phyloP scores from a whole-genome alignment of 2,113 vertebrate genomes.

The Xiphophorus hellerii region DNA sequence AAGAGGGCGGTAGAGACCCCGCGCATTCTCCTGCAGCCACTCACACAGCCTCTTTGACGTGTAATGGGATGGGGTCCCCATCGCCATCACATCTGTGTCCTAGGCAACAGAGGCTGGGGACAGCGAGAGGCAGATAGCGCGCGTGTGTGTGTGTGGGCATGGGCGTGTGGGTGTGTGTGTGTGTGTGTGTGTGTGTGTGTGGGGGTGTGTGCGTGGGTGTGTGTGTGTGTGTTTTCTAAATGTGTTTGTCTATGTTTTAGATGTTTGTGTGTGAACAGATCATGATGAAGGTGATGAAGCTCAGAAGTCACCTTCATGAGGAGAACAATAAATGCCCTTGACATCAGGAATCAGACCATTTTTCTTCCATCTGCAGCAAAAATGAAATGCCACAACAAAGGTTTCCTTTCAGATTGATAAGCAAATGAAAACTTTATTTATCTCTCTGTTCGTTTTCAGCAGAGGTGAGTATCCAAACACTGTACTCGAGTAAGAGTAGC shows the following conservation, averaged over 20 bases:
- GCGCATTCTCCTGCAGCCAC: slow-evolving; percentile 26
- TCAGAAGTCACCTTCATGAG: slow-evolving; percentile 54
- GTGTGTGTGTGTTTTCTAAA: slow-evolving; percentile 1
- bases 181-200: slow-evolving; percentile 11
- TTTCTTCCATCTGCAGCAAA: not conserved
- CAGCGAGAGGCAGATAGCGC: slow-evolving; percentile 69
- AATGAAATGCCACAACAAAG: not conserved
- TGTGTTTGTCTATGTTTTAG: slow-evolving; percentile 28
- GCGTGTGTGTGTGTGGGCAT: slow-evolving; percentile 11
- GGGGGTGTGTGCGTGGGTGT: slow-evolving; percentile 13
- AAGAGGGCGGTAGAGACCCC: slow-evolving; percentile 59
- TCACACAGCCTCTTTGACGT: slow-evolving; percentile 47
- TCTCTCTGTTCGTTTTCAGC: too few relatives aligned
- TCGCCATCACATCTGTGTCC: slow-evolving; percentile 73
- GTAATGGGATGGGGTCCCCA: slow-evolving; percentile 64
- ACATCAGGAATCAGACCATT: slow-evolving; percentile 23
- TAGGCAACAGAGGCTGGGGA: slow-evolving; percentile 71
- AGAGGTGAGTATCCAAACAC: too few relatives aligned
- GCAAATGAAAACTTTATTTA: too few relatives aligned
- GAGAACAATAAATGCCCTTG: slow-evolving; percentile 26
- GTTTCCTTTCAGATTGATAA: not conserved
- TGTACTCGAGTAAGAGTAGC: too few relatives aligned
- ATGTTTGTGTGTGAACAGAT: slow-evolving; percentile 6
- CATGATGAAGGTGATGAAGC: slow-evolving; percentile 23
- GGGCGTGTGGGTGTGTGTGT: slow-evolving; percentile 6